A percentile compares a stretch with the other conserved stretches of the same genome.
Conservation (phyloP, 2,888 invertebrate genomes). For the Mesorhabditis spiculigera region DNA sequence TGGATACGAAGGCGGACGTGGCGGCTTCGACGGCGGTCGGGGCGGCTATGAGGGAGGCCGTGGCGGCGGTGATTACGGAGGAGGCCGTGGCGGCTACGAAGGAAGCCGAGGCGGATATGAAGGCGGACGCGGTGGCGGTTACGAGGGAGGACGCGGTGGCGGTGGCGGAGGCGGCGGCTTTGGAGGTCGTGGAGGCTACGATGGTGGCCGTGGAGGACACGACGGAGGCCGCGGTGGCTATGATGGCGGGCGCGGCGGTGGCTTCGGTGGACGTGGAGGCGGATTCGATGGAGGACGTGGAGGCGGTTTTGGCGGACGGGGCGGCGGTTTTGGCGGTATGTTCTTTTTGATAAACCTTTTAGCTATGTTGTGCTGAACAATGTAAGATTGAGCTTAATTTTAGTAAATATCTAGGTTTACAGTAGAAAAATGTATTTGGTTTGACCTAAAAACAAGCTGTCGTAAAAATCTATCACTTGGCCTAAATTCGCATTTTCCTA, state of each 20-base stretch:
- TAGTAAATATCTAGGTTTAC: too few species aligned
- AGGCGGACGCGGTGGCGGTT: slow-evolving; percentile 9
- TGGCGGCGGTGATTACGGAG: slow-evolving; percentile 10
- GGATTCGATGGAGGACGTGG: slow-evolving; percentile 16
- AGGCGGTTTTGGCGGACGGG: slow-evolving; percentile 30
- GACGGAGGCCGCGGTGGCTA: slow-evolving; percentile 15
- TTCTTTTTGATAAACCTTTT: slow-evolving; percentile 32
- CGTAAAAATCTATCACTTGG: too few species aligned
- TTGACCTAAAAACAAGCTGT: too few species aligned
- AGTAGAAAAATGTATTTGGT: too few species aligned
- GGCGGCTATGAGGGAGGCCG: slow-evolving; percentile 14
- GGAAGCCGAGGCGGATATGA: neutral
- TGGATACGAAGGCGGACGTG: slow-evolving; percentile 13
- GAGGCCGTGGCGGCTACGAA: slow-evolving; percentile 6
- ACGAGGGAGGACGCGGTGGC: slow-evolving; percentile 14
- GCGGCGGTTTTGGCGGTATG: slow-evolving; percentile 45
- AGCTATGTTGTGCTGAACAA: too few species aligned
- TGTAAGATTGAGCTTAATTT: too few species aligned
- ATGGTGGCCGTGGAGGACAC: slow-evolving; percentile 17
- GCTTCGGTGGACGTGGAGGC: slow-evolving; percentile 3
- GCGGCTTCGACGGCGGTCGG: slow-evolving; percentile 7
- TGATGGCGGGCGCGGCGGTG: neutral
- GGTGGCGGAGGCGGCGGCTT: slow-evolving; percentile 14
- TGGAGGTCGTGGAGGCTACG: slow-evolving; percentile 17
- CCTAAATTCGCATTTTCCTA: too few species aligned